Conservation (phyloP, 2,797 vertebrate genomes). For the Silurus lanzhouensis region DNA sequence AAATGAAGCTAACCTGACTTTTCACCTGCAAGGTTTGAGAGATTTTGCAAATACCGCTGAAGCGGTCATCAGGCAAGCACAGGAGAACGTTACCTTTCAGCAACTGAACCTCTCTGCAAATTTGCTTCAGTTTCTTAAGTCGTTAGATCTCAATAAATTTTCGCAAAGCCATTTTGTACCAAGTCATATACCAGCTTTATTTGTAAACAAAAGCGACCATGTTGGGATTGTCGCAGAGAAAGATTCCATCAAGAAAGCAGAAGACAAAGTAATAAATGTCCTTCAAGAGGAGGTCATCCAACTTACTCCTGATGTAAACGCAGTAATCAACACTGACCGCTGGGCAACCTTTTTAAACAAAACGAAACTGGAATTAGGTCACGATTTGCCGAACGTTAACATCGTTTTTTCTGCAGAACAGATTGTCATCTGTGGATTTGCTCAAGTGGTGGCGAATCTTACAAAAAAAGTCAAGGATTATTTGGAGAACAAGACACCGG, state of each 20-base stretch:
- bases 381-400: constrained; percentile 40
- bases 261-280: constrained; percentile 53
- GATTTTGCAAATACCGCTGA: constrained; percentile 53
- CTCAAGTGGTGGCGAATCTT: constrained; percentile 52
- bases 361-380: constrained; percentile 44
- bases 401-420: constrained; percentile 36
- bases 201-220: constrained; percentile 37
- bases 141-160: constrained; percentile 58
- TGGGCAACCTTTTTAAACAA: constrained; percentile 51
- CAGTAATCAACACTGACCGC: constrained; percentile 38
- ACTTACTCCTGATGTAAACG: constrained; percentile 44
- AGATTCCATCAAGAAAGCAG: constrained; percentile 48
- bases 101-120: constrained; percentile 46
- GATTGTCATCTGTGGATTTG: constrained; percentile 60
- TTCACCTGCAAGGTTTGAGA: constrained; percentile 58
- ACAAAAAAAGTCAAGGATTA: constrained; percentile 55
- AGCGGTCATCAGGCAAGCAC: constrained; percentile 42
- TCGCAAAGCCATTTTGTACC: constrained; percentile 54
- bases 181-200: constrained; percentile 53
- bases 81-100: constrained; percentile 47
- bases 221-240: constrained; percentile 56
- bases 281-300: constrained; percentile 56
- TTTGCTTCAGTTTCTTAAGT: constrained; percentile 55
- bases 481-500: constrained; percentile 56
- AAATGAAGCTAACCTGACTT: constrained; percentile 44